phyloP scores from a whole-genome alignment of 2,113 vertebrate genomes.

The Podiceps cristatus region DNA sequence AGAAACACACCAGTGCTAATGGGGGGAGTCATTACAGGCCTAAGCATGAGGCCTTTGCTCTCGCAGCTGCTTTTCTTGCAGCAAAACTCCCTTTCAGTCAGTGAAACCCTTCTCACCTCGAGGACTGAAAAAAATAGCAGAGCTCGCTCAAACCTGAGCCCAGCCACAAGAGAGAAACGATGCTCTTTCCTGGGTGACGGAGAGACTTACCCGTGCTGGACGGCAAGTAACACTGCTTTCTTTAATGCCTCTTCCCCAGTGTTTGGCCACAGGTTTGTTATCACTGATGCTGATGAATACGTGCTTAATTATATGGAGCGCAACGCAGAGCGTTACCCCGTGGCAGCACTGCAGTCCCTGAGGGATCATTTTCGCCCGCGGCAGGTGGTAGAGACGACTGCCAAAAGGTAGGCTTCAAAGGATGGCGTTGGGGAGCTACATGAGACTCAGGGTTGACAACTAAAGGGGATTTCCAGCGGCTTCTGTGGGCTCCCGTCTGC shows the following conservation, averaged over 20 bases:
- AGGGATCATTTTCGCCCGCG: conserved; percentile 49
- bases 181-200: not conserved
- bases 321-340: conserved; percentile 78
- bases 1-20: not conserved
- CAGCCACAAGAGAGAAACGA: not conserved
- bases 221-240: not conserved
- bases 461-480: not conserved
- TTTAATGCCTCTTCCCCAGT: conserved; percentile 74
- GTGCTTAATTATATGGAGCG: conserved; percentile 89
- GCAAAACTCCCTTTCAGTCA: not conserved
- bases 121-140: not conserved
- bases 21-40: not conserved
- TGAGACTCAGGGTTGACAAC: not conserved
- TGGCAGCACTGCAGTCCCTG: conserved; percentile 80
- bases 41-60: not conserved
- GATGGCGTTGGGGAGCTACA: not conserved
- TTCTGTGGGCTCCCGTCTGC: not conserved
- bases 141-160: not conserved
- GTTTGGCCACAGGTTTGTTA: conserved; percentile 87
- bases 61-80: not conserved
- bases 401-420: conserved; percentile 60
- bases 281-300: conserved; percentile 84
- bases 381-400: not conserved
- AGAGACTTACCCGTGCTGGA: not conserved
- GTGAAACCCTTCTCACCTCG: not conserved